A percentile compares a stretch with the other conserved stretches of the same genome.
Evolutionary conservation across 2,888 invertebrate species (phyloP).

Genomic region (Drosophila recens): DNA sequence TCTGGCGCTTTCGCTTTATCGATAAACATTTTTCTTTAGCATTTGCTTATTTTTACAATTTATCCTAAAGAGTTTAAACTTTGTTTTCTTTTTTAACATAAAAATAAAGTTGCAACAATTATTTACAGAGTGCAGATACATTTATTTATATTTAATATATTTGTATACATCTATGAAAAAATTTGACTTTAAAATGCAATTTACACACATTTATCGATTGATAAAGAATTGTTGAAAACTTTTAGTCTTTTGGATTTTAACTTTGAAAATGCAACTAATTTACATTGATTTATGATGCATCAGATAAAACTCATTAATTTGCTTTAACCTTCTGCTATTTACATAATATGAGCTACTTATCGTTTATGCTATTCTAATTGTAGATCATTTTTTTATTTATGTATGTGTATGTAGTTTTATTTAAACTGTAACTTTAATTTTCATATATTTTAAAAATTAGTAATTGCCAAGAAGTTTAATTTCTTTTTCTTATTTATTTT

Average conservation of each 20-base stretch:
- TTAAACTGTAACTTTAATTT: conserved; percentile 20
- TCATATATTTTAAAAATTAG: conserved; percentile 35
- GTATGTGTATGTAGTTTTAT: conserved; percentile 25
- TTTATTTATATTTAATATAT: conserved; percentile 40
- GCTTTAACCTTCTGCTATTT: conserved; percentile 25
- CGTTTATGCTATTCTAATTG: conserved; percentile 49
- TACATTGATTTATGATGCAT: conserved; percentile 52
- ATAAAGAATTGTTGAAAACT: conserved; percentile 39
- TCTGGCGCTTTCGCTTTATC: conserved; percentile 20
- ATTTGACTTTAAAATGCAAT: conserved; percentile 61
- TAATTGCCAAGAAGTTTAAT: conserved; percentile 70
- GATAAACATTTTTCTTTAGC: conserved; percentile 30
- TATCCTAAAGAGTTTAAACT: conserved; percentile 51
- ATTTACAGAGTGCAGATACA: conserved; percentile 70
- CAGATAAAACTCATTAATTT: conserved; percentile 14
- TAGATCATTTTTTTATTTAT: conserved; percentile 54
- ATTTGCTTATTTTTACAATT: conserved; percentile 46
- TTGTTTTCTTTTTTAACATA: conserved; percentile 26
- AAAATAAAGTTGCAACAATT: conserved; percentile 69
- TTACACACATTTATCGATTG: conserved; percentile 51
- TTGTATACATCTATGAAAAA: conserved; percentile 39
- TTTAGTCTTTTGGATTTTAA: conserved; percentile 71
- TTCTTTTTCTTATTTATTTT: conserved; percentile 25
- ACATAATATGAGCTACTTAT: conserved; percentile 48
- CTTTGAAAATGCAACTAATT: conserved; percentile 50